Evolutionary conservation across 2,888 invertebrate genomes (phyloP).

Genomic region (Branchinecta sandiegonensis): DNA sequence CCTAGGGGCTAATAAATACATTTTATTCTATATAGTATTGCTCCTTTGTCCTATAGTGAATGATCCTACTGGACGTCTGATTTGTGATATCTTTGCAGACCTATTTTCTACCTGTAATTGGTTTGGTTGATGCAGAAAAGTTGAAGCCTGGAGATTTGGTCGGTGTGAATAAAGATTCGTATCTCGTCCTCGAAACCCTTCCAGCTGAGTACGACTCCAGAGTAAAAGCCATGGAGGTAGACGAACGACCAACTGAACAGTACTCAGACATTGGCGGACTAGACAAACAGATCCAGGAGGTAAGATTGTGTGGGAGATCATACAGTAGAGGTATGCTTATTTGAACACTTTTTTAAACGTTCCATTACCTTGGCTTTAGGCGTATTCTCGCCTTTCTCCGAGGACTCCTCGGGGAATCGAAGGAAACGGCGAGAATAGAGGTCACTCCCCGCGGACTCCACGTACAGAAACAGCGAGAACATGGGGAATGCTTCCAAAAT

Average conservation of each 20-base stretch:
- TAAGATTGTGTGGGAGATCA: constrained; percentile 25
- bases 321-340: no score
- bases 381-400: no score
- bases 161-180: constrained; percentile 92
- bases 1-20: background rate
- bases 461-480: no score
- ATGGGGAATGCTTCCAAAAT: no score
- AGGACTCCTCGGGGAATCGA: no score
- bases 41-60: no score
- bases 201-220: constrained; percentile 95
- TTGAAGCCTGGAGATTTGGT: constrained; percentile 92
- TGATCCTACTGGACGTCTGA: no score
- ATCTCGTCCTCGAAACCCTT: constrained; percentile 88
- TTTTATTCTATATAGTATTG: no score
- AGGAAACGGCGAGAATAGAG: no score
- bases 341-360: no score
- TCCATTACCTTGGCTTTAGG: no score
- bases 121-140: constrained; percentile 92
- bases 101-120: constrained; percentile 97
- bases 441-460: no score
- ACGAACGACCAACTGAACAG: constrained; percentile 97
- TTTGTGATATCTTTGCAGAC: constrained; percentile 44
- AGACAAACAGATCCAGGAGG: constrained; percentile 88
- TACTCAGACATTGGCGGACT: constrained; percentile 98
- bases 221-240: constrained; percentile 98